Conservation (phyloP, 2,888 invertebrate species). For the Slavum lentiscoides region DNA sequence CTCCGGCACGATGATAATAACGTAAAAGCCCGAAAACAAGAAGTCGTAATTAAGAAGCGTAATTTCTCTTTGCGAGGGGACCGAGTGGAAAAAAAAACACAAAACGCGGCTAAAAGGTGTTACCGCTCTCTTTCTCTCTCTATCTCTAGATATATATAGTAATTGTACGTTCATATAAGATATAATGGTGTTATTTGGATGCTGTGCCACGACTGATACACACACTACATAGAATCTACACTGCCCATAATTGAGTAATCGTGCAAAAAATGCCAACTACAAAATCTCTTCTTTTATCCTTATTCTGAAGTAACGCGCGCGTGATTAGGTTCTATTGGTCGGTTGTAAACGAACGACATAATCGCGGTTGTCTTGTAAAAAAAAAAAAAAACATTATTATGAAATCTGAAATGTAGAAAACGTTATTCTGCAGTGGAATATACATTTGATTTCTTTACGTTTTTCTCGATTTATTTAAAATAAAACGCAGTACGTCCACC, state of each 20-base stretch:
- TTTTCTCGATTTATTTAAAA: too few species aligned
- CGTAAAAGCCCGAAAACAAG: conserved; percentile 25
- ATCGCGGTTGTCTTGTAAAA: too few species aligned
- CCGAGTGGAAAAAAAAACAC: background rate
- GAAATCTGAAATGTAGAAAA: too few species aligned
- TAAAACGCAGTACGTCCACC: too few species aligned
- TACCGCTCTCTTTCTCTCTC: background rate
- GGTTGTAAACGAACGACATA: too few species aligned
- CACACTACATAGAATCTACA: background rate
- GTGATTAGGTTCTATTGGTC: background rate
- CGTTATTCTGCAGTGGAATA: too few species aligned
- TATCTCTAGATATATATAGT: background rate
- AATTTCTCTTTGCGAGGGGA: background rate
- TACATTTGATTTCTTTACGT: too few species aligned
- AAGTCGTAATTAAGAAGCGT: conserved; percentile 41
- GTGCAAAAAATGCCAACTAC: conserved; percentile 42
- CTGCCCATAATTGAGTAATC: conserved; percentile 22
- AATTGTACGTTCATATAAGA: conserved; percentile 27
- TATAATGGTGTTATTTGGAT: conserved; percentile 40
- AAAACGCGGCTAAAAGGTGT: conserved; percentile 36
- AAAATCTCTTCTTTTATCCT: background rate
- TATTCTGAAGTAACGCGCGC: background rate
- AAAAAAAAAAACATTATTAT: too few species aligned
- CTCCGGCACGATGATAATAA: background rate
- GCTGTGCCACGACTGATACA: conserved; percentile 23